These are phyloP conservation scores for Apamea monoglypha DNA, from an alignment of 2,888 invertebrate genomes.

Conservation along the genomic window DNA sequence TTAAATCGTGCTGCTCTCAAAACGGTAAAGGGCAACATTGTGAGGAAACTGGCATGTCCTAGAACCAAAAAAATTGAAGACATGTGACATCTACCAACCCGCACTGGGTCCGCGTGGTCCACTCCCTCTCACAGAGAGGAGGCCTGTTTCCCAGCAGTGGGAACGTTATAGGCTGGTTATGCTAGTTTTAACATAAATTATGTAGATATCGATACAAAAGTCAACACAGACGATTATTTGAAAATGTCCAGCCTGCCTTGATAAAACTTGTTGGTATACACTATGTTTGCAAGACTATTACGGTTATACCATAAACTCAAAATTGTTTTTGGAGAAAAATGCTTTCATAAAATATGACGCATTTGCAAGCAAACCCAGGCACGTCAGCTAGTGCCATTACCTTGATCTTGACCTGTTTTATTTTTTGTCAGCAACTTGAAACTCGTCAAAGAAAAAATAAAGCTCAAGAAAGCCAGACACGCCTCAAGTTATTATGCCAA, in stretches of 20 bases:
- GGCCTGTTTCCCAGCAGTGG: no score
- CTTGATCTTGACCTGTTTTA: constrained; percentile 76
- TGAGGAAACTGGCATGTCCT: no score
- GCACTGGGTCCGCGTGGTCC: no score
- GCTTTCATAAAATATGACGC: not conserved
- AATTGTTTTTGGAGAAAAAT: not conserved
- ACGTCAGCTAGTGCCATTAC: constrained; percentile 47
- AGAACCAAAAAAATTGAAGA: no score
- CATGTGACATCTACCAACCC: no score
- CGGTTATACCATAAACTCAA: not conserved
- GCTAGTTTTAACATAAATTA: not conserved
- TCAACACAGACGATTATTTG: not conserved
- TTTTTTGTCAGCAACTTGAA: constrained; percentile 70
- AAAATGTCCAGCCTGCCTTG: no score
- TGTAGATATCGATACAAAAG: not conserved
- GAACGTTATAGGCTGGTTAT: no score
- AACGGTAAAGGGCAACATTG: no score
- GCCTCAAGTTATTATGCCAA: constrained; percentile 44
- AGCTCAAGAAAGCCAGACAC: constrained; percentile 54
- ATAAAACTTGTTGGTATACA: not conserved
- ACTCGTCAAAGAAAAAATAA: constrained; percentile 51
- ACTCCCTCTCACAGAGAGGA: no score
- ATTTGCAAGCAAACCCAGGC: constrained; percentile 25
- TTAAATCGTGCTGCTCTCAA: not conserved
- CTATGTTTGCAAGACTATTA: not conserved